These are phyloP conservation scores for Anodontia alba DNA, from an alignment of 2,888 invertebrate species.

Conservation along the genomic window DNA sequence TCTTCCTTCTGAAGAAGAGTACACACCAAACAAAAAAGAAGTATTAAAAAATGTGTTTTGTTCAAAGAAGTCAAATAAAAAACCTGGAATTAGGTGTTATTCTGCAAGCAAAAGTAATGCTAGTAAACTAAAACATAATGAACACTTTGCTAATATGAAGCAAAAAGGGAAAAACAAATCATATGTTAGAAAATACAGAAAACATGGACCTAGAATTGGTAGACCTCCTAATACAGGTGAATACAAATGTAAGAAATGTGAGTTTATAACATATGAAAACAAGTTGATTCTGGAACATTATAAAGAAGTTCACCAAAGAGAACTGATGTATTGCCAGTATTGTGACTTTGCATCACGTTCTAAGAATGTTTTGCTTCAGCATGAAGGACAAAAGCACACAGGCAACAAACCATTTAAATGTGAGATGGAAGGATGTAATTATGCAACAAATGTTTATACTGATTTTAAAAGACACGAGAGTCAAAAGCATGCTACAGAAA, in stretches of 20 bases:
- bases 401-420: slow-evolving; percentile 69
- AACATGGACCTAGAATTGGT: slow-evolving; percentile 31
- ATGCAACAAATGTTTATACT: slow-evolving; percentile 56
- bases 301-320: slow-evolving; percentile 22
- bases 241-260: slow-evolving; percentile 58
- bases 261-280: slow-evolving; percentile 46
- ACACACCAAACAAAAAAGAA: slow-evolving; percentile 24
- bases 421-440: slow-evolving; percentile 60
- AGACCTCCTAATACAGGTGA: slow-evolving; percentile 49
- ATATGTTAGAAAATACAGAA: not conserved
- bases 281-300: slow-evolving; percentile 38
- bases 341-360: slow-evolving; percentile 65
- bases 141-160: not conserved
- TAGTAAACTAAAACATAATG: not conserved
- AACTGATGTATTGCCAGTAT: slow-evolving; percentile 57
- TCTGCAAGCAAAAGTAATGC: not conserved
- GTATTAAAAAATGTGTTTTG: not conserved
- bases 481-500: slow-evolving; percentile 65
- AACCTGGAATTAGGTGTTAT: not conserved
- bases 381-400: slow-evolving; percentile 69
- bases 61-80: slow-evolving; percentile 12
- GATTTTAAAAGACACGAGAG: slow-evolving; percentile 63
- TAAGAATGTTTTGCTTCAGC: slow-evolving; percentile 55
- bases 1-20: slow-evolving; percentile 43
- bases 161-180: not conserved